These are phyloP conservation scores for Caenorhabditis virilis DNA, from an alignment of 2,888 invertebrate genomes.

Conservation along the genomic window DNA sequence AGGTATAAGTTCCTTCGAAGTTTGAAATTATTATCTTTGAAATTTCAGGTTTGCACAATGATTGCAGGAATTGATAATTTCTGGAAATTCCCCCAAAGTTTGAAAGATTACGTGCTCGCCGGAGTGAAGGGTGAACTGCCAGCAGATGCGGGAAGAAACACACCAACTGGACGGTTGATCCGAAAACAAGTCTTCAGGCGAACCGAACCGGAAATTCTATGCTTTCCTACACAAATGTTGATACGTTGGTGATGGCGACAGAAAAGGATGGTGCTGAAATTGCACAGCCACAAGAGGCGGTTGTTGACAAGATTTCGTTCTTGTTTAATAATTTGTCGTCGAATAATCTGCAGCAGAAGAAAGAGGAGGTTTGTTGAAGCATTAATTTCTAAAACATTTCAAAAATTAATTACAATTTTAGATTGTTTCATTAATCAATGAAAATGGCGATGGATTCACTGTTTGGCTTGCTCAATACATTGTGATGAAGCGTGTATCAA, in stretches of 20 bases:
- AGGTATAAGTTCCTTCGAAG: constrained; percentile 30
- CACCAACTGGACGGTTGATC: constrained; percentile 16
- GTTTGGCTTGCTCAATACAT: constrained; percentile 96
- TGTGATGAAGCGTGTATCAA: constrained; percentile 91
- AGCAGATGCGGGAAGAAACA: constrained; percentile 26
- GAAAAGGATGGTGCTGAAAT: constrained; percentile 80
- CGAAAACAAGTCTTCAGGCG: constrained; percentile 26
- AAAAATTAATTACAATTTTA: constrained; percentile 60
- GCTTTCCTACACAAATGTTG: constrained; percentile 81
- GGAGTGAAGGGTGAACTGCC: constrained; percentile 56
- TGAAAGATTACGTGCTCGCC: constrained; percentile 76
- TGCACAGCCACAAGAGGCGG: constrained; percentile 83
- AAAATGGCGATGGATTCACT: constrained; percentile 85
- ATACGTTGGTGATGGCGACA: constrained; percentile 89
- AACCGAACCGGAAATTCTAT: constrained; percentile 36
- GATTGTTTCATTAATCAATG: constrained; percentile 80
- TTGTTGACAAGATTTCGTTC: constrained; percentile 95
- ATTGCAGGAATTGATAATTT: constrained; percentile 88
- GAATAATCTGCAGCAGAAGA: constrained; percentile 86
- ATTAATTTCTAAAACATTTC: too few species aligned
- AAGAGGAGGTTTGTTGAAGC: constrained; percentile 41
- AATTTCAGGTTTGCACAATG: constrained; percentile 88
- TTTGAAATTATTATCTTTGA: background rate
- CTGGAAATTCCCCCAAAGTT: constrained; percentile 85
- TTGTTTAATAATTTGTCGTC: constrained; percentile 98